A percentile compares a stretch with the other conserved stretches of the same genome.
These are phyloP conservation scores for Drosophila orosa DNA, from an alignment of 1,140 invertebrate species.

Conservation along the genomic window DNA sequence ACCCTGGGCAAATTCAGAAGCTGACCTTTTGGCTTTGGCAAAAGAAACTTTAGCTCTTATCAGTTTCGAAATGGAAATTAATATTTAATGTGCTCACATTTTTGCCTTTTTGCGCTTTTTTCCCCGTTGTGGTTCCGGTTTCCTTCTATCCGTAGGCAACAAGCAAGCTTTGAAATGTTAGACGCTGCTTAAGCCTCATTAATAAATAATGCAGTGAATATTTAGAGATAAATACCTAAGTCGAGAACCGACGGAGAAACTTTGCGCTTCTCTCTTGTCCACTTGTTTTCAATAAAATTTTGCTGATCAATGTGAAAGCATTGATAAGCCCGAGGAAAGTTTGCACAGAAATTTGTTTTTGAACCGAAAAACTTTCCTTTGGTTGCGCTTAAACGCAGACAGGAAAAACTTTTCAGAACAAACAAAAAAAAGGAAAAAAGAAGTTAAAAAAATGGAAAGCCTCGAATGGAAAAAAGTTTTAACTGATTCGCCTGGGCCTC, in stretches of 20 bases:
- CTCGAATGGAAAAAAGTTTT: constrained; percentile 59
- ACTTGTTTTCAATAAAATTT: constrained; percentile 48
- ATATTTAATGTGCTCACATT: constrained; percentile 78
- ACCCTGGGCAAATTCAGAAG: constrained; percentile 16
- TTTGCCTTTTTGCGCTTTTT: constrained; percentile 49
- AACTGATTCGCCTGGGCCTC: constrained; percentile 58
- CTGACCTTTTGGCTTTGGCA: constrained; percentile 50
- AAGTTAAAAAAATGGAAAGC: neutral
- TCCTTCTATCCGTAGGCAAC: constrained; percentile 35
- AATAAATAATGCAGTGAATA: constrained; percentile 76
- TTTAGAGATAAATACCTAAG: constrained; percentile 42
- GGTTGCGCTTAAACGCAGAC: constrained; percentile 76
- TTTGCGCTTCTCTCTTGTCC: constrained; percentile 19
- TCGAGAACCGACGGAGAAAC: constrained; percentile 7
- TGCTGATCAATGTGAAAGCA: constrained; percentile 56
- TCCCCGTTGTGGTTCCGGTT: constrained; percentile 28
- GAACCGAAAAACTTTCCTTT: constrained; percentile 54
- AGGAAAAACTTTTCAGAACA: constrained; percentile 70
- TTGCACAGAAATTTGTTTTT: constrained; percentile 60
- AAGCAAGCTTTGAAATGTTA: constrained; percentile 69
- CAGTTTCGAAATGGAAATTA: constrained; percentile 80
- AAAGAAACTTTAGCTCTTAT: constrained; percentile 63
- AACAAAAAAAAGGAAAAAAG: neutral
- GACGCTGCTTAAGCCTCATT: constrained; percentile 80
- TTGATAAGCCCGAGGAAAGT: constrained; percentile 73